Evolutionary conservation across 2,888 invertebrate genomes (phyloP).

Genomic region (Tortrix viridana): DNA sequence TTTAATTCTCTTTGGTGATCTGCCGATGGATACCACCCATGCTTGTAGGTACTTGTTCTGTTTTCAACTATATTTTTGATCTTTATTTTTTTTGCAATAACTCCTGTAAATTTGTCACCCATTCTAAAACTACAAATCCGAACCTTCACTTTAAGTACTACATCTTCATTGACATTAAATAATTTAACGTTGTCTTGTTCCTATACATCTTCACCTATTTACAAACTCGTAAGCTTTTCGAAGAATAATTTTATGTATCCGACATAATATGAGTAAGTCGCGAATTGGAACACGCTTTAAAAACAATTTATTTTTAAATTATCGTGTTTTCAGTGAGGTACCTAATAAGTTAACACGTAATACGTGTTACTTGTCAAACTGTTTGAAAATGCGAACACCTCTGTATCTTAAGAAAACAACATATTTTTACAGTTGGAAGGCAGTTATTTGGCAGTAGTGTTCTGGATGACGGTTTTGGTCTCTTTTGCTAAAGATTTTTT

Average conservation of each 20-base stretch:
- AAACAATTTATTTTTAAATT: slow-evolving; percentile 47
- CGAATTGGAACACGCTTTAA: slow-evolving; percentile 49
- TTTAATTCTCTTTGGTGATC: slow-evolving; percentile 17
- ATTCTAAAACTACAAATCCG: slow-evolving; percentile 23
- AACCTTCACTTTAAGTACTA: slow-evolving; percentile 6
- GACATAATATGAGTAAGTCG: slow-evolving; percentile 45
- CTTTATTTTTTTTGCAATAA: background rate
- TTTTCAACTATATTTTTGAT: background rate
- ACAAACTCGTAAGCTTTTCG: slow-evolving; percentile 27
- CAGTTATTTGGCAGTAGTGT: no score
- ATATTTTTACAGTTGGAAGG: no score
- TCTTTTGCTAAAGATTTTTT: no score
- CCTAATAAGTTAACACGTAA: background rate
- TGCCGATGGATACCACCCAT: slow-evolving; percentile 43
- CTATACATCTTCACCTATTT: slow-evolving; percentile 41
- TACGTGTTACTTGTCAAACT: slow-evolving; percentile 7
- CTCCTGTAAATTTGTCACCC: background rate
- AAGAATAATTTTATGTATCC: slow-evolving; percentile 41
- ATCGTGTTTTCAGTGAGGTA: slow-evolving; percentile 35
- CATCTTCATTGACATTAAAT: slow-evolving; percentile 23
- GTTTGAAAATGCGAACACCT: background rate
- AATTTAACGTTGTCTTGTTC: slow-evolving; percentile 16
- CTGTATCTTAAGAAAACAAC: background rate
- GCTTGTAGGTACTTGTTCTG: slow-evolving; percentile 6
- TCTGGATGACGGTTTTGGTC: no score